phyloP scores from a whole-genome alignment of 2,888 invertebrate species.

The Drosophila planitibia region DNA sequence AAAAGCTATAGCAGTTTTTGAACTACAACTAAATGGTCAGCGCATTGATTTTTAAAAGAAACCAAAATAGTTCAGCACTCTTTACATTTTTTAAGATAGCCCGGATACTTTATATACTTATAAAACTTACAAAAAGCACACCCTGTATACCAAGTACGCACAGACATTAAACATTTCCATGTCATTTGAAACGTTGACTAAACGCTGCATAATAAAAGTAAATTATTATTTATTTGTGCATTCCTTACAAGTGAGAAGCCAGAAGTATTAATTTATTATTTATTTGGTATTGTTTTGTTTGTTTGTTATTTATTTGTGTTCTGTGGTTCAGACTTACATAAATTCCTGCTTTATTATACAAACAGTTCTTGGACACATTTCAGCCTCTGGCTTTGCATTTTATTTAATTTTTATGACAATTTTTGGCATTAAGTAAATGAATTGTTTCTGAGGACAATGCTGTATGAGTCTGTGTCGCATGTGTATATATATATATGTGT shows the following conservation, averaged over 20 bases:
- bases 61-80: background rate
- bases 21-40: background rate
- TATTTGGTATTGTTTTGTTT: constrained; percentile 57
- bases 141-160: constrained; percentile 41
- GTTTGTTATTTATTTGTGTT: constrained; percentile 45
- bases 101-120: background rate
- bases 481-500: background rate
- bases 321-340: constrained; percentile 52
- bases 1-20: background rate
- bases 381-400: constrained; percentile 19
- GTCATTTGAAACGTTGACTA: constrained; percentile 65
- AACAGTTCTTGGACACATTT: constrained; percentile 22
- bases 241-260: constrained; percentile 43
- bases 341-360: constrained; percentile 50
- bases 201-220: constrained; percentile 59
- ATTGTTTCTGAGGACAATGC: constrained; percentile 34
- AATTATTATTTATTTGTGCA: constrained; percentile 78
- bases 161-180: constrained; percentile 36
- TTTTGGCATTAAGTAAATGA: constrained; percentile 25
- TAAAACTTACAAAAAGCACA: background rate
- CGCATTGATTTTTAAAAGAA: background rate
- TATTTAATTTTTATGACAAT: constrained; percentile 35
- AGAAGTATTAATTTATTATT: constrained; percentile 69
- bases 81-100: background rate
- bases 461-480: background rate